Conservation (phyloP, 2,797 vertebrate species). For the Adelosebastes latens region DNA sequence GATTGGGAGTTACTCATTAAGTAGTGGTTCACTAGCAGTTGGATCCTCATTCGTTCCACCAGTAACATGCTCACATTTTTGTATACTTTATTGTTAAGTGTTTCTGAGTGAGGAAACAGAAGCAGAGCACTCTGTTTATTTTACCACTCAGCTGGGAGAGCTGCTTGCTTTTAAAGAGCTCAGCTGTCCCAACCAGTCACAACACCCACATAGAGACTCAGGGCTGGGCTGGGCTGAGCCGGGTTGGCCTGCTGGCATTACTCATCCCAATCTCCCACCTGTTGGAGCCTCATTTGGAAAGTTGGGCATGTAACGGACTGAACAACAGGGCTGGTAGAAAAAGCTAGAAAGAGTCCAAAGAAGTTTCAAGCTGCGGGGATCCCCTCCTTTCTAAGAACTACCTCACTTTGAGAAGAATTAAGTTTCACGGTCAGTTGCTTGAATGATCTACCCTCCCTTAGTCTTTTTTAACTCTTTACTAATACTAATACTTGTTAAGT, state of each 20-base stretch:
- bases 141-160: slow-evolving; percentile 72
- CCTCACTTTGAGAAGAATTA: background rate
- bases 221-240: slow-evolving; percentile 37
- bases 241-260: slow-evolving; percentile 39
- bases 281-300: slow-evolving; percentile 67
- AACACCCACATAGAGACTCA: background rate
- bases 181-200: slow-evolving; percentile 76
- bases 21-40: too few species aligned
- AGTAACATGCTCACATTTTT: too few species aligned
- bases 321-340: slow-evolving; percentile 2
- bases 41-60: too few species aligned
- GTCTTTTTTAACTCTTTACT: background rate
- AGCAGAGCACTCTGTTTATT: slow-evolving; percentile 14
- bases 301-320: slow-evolving; percentile 30
- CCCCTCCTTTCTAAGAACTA: background rate
- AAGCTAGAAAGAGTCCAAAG: background rate
- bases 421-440: slow-evolving; percentile 43
- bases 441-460: background rate
- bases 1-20: too few species aligned
- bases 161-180: slow-evolving; percentile 48
- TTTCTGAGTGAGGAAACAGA: background rate
- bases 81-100: too few species aligned
- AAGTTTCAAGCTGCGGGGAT: background rate
- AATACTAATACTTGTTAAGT: background rate
- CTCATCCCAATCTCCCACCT: slow-evolving; percentile 69